Percentiles rank a stretch among this genome's conserved stretches.
Evolutionary conservation across 2,797 vertebrate genomes (phyloP).

Genomic region (Rousettus madagascariensis): DNA sequence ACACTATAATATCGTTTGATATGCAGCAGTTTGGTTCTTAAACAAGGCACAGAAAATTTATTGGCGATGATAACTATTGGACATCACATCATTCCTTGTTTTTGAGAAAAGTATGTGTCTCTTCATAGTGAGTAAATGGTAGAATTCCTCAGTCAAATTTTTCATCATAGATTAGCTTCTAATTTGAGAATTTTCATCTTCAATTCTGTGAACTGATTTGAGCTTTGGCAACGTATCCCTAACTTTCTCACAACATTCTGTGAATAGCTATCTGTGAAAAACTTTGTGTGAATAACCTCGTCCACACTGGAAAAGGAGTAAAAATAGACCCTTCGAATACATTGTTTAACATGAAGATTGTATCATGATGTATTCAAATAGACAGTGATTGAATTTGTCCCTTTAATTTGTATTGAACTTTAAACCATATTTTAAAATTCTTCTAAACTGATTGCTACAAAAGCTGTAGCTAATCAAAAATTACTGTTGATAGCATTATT

Average conservation of each 20-base stretch:
- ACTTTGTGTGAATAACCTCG: neutral
- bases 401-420: conserved; percentile 33
- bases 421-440: conserved; percentile 8
- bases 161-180: neutral
- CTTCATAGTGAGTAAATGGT: neutral
- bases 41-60: neutral
- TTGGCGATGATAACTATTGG: neutral
- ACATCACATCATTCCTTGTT: neutral
- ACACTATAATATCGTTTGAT: conserved; percentile 34
- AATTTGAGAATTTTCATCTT: conserved; percentile 1
- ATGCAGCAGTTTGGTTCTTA: neutral
- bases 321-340: conserved; percentile 3
- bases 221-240: neutral
- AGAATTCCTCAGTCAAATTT: neutral
- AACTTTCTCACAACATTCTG: neutral
- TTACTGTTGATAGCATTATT: neutral
- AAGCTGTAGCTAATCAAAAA: neutral
- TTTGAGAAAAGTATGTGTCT: neutral
- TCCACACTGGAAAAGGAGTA: rapidly evolving
- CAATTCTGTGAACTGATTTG: neutral
- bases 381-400: neutral
- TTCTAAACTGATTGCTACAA: neutral
- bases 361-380: neutral
- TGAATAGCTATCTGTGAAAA: neutral
- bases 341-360: neutral